Evolutionary conservation across 2,797 vertebrate genomes (phyloP), one percentile per base, ranked within the genome.

Genomic region (Etheostoma nigrum): DNA sequence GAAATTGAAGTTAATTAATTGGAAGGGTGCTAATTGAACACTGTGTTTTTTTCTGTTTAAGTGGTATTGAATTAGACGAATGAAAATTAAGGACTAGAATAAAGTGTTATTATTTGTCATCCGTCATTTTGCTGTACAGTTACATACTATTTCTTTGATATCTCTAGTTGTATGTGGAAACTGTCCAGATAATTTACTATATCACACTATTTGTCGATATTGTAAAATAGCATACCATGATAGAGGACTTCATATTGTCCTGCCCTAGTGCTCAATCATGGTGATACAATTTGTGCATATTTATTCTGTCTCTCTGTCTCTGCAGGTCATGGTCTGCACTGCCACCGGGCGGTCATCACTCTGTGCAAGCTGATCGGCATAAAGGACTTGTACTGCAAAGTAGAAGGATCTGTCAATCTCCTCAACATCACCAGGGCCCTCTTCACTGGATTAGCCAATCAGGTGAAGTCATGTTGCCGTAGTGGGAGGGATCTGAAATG

Each of bases 361-460:
- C 84, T 99, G 55, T 98, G 97, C 90, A 97, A 93, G 70, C 95
- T 99, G 52, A 97, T 99, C 19, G 98, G 98, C 5, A 95, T 99
- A 62, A 79, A 95, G 90, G 96, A 99, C 91, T 94, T 99, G 96
- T 99, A 99, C 15, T 97, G 92, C 61, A 96, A 95, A 86, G 93
- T 98, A 33, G 91, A 96, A 0, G 97, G 97, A 11, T 97, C 98
- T 0, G 52, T 89, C 64, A 99, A 99, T 85, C 93, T 98, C 64
- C 92, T 97, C 40, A 99, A 96, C 93, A 85, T 99, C 86, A 99
- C 97, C 71, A 95, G 86, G 21, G 97, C 97, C 0, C 75, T 99
- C 78, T 99, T 99, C 67, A 93, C 70, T 0, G 97, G 97, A n/a
- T 90, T 99, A 63, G 86, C 93, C 71, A 86, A n/a, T 21, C 98